Conservation (phyloP, 2,113 vertebrate species). For the Cathartes aura region DNA sequence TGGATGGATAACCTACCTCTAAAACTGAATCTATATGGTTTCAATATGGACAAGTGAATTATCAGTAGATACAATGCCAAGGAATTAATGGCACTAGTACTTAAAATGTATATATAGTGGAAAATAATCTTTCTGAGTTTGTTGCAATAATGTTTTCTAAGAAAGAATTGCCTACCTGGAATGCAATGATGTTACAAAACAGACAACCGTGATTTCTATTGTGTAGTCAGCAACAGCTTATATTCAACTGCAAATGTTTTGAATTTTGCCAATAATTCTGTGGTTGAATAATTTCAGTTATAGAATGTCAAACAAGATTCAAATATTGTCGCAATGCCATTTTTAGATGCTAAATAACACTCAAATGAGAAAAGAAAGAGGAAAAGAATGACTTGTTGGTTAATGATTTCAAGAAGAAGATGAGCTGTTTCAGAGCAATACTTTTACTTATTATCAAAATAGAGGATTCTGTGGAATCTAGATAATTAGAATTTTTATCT, state of each 20-base stretch:
- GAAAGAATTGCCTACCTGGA: not conserved
- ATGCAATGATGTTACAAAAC: not conserved
- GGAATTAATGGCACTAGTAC: not conserved
- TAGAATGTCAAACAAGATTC: not conserved
- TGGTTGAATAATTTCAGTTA: slow-evolving; percentile 12
- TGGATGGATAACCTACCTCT: not conserved
- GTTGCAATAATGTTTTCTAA: not conserved
- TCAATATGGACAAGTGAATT: not conserved
- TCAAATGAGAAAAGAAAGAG: not conserved
- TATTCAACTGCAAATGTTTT: not conserved
- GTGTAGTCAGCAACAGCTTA: not conserved
- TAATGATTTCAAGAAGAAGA: not conserved
- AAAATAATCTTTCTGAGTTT: not conserved
- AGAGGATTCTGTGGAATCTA: not conserved
- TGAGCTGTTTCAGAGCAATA: not conserved
- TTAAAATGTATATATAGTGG: not conserved
- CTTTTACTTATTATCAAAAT: not conserved
- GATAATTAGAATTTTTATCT: not conserved
- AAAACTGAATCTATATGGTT: not conserved
- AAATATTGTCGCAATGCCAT: not conserved
- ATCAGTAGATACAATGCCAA: not conserved
- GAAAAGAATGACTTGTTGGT: not conserved
- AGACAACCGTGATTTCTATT: not conserved
- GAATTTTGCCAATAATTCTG: slow-evolving; percentile 16
- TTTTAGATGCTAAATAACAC: not conserved